Percentiles rank a stretch among this genome's conserved stretches.
Evolutionary conservation across 2,888 invertebrate genomes (phyloP).

Genomic region (Deilephila elpenor): DNA sequence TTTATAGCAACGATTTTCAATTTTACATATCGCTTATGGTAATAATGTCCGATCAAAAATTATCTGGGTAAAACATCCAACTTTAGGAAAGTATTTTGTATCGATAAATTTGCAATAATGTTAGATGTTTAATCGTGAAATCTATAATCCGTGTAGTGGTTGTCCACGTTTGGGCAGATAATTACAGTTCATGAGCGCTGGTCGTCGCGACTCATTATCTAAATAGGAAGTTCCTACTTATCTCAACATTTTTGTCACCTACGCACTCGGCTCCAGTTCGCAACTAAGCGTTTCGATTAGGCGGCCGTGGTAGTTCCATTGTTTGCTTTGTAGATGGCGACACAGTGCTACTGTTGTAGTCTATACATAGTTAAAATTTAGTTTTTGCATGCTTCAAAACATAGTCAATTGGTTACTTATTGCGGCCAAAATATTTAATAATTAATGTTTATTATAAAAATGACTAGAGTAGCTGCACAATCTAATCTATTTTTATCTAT

Average conservation of each 20-base stretch:
- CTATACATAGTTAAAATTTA: neutral
- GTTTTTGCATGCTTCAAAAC: neutral
- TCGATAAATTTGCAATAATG: too few relatives aligned
- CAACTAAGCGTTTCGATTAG: constrained; percentile 6
- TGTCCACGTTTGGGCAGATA: constrained; percentile 31
- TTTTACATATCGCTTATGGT: too few relatives aligned
- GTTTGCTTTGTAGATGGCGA: constrained; percentile 17
- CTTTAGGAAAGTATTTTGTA: too few relatives aligned
- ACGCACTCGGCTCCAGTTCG: constrained; percentile 42
- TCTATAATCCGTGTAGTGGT: neutral
- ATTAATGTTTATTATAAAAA: neutral
- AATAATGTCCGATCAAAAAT: too few relatives aligned
- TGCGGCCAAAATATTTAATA: too few relatives aligned
- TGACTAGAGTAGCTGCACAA: neutral
- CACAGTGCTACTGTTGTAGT: neutral
- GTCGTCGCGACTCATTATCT: constrained; percentile 60
- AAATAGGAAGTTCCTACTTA: constrained; percentile 72
- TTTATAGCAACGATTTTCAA: too few relatives aligned
- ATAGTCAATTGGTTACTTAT: too few relatives aligned
- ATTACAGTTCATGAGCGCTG: constrained; percentile 34
- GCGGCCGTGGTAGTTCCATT: neutral
- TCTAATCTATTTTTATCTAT: neutral
- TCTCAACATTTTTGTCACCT: constrained; percentile 67
- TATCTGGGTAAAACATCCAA: too few relatives aligned
- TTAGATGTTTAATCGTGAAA: too few relatives aligned